These are phyloP conservation scores for Pseudonaja textilis DNA, from an alignment of 2,113 vertebrate genomes.

Conservation along the genomic window DNA sequence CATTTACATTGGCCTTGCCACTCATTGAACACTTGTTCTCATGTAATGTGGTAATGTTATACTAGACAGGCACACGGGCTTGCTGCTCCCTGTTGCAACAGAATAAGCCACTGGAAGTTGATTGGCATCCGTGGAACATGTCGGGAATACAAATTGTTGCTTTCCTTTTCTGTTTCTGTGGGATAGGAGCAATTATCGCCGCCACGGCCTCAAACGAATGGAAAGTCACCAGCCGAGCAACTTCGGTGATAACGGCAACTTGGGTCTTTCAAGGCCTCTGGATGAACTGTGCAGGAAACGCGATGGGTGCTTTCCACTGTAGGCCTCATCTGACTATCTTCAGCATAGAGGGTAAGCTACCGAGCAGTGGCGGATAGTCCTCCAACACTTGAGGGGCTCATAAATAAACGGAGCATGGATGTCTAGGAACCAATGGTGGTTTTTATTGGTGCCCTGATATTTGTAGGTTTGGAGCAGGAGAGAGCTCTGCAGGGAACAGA, in stretches of 20 bases:
- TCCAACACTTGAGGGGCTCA: background rate
- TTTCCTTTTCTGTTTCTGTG: conserved; percentile 80
- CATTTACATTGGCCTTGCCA: conserved; percentile 55
- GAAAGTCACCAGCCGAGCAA: conserved; percentile 88
- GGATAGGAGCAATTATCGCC: conserved; percentile 82
- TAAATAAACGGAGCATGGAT: background rate
- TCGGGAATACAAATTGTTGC: conserved; percentile 82
- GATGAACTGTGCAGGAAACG: conserved; percentile 93
- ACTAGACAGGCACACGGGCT: conserved; percentile 54
- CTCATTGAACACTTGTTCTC: conserved; percentile 51
- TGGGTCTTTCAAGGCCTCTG: conserved; percentile 95
- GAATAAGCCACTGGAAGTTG: conserved; percentile 25
- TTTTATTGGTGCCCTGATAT: background rate
- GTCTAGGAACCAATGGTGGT: background rate
- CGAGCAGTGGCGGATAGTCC: conserved; percentile 12
- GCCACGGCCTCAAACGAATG: conserved; percentile 89
- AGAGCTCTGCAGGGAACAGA: background rate
- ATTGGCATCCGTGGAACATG: conserved; percentile 68
- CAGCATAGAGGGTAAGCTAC: conserved; percentile 81
- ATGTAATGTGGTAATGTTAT: conserved; percentile 58
- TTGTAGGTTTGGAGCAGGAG: background rate
- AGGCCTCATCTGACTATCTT: conserved; percentile 87
- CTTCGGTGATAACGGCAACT: conserved; percentile 91
- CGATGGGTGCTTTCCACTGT: conserved; percentile 89
- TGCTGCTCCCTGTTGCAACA: conserved; percentile 29